Conservation (phyloP, 2,797 vertebrate species). For the Myotis myotis region DNA sequence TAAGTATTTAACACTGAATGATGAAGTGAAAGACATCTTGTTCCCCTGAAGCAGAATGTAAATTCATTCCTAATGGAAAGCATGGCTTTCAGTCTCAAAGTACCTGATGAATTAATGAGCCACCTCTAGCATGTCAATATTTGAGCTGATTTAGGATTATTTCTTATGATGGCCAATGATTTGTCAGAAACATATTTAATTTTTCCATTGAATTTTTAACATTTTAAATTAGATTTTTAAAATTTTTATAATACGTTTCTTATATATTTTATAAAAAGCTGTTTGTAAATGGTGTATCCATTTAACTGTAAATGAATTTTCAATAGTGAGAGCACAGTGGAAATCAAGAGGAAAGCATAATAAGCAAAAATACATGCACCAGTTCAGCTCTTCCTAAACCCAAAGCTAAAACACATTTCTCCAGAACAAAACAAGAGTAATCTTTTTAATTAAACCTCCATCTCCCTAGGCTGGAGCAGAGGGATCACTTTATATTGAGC, state of each 20-base stretch:
- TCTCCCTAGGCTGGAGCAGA: neutral
- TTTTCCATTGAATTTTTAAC: slow-evolving; percentile 14
- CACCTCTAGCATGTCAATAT: slow-evolving; percentile 47
- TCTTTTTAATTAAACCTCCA: slow-evolving; percentile 46
- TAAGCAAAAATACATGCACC: neutral
- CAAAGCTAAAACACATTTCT: slow-evolving; percentile 17
- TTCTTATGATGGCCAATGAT: neutral
- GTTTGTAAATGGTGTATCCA: neutral
- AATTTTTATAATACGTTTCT: neutral
- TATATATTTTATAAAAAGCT: neutral
- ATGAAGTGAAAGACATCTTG: slow-evolving; percentile 47
- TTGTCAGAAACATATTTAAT: neutral
- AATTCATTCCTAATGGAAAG: slow-evolving; percentile 70
- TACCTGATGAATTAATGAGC: slow-evolving; percentile 38
- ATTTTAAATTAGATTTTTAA: neutral
- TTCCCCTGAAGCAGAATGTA: slow-evolving; percentile 66
- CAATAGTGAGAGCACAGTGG: neutral
- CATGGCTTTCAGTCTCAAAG: slow-evolving; percentile 45
- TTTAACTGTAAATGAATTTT: slow-evolving; percentile 7
- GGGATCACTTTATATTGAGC: neutral
- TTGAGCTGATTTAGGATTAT: slow-evolving; percentile 43
- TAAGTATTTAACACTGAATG: slow-evolving; percentile 53
- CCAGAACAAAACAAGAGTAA: slow-evolving; percentile 30
- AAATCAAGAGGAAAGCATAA: slow-evolving; percentile 23
- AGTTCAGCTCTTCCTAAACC: neutral